Base-by-base conservation (phyloP, 1,140 invertebrate species). In the Atta colombica region DNA sequence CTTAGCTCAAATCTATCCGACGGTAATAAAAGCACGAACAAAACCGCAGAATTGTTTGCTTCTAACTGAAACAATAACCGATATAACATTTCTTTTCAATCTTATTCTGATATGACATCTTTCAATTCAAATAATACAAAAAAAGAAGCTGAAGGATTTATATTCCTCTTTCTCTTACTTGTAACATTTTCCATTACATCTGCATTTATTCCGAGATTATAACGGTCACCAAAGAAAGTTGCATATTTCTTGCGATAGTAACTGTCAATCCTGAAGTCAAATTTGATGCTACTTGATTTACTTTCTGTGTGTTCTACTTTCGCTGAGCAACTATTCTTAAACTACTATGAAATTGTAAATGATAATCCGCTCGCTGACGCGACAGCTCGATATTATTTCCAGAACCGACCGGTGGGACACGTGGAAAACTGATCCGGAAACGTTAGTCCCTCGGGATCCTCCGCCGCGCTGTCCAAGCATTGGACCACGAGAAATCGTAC, bases 321-420 rank as follows among this genome's bases (percentile, higher is more conserved):
- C 12, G 49, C 45, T 3, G 35, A 25, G 25, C 14, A 25, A 25
- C 25, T 25, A 25, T n/a, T 82, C 68, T 82, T 61, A 49, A 6
- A 35, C 25, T 21, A 61, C 5, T 49, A 35, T 25, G 14, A 45
- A 31, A 16, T 45, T n/a, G 55, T 49, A 74, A 49, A 28, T 39
- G 80, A 74, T 68, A 82, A 28, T 58, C 53, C 53, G 25, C 25
- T 82, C 35, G 53, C 51, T 35, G 77, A 58, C 18, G 53, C 55
- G 80, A 69, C 63, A 55, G 45, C 28, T 69, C 55, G 55, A 84
- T 84, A 84, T 61, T 75, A 84, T 84, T 84, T 75, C 14, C 66
- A 74, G 72, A 72, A 82, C 16, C 18, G 35, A 72, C 31, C 49
- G 49, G 53, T 7, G 61, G 28, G 28, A 28, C 16, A 53, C 28